These are phyloP conservation scores for Melanostoma scalare DNA, from an alignment of 2,888 invertebrate genomes.

Conservation along the genomic window DNA sequence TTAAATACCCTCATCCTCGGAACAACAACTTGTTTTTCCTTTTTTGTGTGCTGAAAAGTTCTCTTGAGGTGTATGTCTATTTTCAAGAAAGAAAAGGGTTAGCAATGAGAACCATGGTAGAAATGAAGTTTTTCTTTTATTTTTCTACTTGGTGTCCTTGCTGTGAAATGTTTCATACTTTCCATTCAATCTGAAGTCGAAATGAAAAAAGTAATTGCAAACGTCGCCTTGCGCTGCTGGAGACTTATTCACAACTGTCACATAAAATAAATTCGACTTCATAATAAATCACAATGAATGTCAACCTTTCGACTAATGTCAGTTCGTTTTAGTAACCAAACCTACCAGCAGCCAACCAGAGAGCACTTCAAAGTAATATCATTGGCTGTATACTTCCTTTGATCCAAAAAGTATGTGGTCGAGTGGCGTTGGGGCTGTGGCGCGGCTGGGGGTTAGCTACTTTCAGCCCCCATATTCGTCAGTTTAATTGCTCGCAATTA, in stretches of 20 bases:
- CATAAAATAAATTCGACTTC: conserved; percentile 28
- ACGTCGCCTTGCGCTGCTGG: no score
- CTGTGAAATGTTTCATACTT: no score
- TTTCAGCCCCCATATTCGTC: conserved; percentile 43
- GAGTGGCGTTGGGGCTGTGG: neutral
- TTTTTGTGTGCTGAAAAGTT: neutral
- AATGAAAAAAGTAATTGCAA: no score
- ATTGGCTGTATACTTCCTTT: conserved; percentile 37
- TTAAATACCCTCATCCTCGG: conserved; percentile 16
- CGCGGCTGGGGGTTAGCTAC: conserved; percentile 34
- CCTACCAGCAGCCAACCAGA: conserved; percentile 3
- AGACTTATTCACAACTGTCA: neutral
- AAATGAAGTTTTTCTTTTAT: no score
- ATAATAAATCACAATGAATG: conserved; percentile 60
- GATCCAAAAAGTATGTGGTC: conserved; percentile 22
- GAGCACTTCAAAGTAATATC: conserved; percentile 49
- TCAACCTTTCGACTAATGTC: conserved; percentile 42
- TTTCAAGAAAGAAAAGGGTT: neutral
- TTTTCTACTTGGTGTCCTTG: no score
- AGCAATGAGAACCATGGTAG: no score
- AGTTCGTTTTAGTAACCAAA: neutral
- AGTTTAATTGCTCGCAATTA: conserved; percentile 67
- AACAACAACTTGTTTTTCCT: neutral
- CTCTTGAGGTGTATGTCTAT: neutral
- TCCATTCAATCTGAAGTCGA: no score